Evolutionary conservation across 2,888 invertebrate species (phyloP).

Genomic region (Drosophila emarginata): DNA sequence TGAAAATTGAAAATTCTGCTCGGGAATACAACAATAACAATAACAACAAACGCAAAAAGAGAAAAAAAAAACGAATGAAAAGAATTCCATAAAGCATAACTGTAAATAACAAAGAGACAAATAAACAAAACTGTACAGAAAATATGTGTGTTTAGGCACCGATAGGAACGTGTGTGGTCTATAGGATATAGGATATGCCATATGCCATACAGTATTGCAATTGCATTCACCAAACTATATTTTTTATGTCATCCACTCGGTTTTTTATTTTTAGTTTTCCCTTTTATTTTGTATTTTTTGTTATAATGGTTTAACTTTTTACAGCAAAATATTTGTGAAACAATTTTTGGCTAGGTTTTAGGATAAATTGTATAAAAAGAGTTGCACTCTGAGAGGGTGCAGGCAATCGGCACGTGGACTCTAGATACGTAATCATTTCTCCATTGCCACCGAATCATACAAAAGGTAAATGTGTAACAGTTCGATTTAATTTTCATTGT

Average conservation of each 20-base stretch:
- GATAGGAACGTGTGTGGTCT: conserved; percentile 43
- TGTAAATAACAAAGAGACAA: conserved; percentile 63
- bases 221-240: conserved; percentile 13
- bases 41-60: conserved; percentile 12
- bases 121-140: conserved; percentile 44
- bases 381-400: too few relatives aligned
- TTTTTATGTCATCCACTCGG: background rate
- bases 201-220: conserved; percentile 3
- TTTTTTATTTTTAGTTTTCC: background rate
- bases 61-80: conserved; percentile 43
- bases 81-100: conserved; percentile 61
- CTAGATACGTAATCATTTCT: too few relatives aligned
- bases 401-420: too few relatives aligned
- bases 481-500: too few relatives aligned
- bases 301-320: conserved; percentile 16
- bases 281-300: conserved; percentile 1
- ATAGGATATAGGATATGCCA: background rate
- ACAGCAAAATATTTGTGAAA: background rate
- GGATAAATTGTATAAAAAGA: background rate
- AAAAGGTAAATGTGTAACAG: too few relatives aligned
- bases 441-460: too few relatives aligned
- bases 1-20: conserved; percentile 61
- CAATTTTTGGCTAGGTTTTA: background rate
- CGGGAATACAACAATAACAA: background rate
- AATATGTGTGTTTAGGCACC: conserved; percentile 55